These are phyloP conservation scores for Acanthococcus lagerstroemiae DNA, from an alignment of 2,888 invertebrate genomes.

Conservation along the genomic window DNA sequence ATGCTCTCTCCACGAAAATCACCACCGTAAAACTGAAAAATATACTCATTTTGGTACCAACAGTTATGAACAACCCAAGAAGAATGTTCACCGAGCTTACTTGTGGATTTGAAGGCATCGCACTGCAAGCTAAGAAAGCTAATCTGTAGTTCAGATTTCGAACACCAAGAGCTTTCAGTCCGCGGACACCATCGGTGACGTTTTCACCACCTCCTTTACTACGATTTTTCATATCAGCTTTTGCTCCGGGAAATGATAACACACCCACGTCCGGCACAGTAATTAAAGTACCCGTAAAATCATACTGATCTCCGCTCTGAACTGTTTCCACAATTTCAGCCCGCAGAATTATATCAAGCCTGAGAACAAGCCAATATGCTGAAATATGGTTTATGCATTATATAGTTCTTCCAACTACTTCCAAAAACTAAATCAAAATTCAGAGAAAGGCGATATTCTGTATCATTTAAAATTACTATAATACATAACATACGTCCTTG, in stretches of 20 bases:
- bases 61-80: neutral
- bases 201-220: slow-evolving; percentile 61
- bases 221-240: slow-evolving; percentile 67
- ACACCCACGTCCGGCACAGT: slow-evolving; percentile 94
- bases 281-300: slow-evolving; percentile 90
- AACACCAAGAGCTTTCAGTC: slow-evolving; percentile 75
- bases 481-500: slow-evolving; percentile 55
- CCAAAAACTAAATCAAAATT: neutral
- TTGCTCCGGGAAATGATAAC: slow-evolving; percentile 73
- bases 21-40: slow-evolving; percentile 62
- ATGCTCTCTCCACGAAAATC: slow-evolving; percentile 77
- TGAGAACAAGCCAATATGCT: slow-evolving; percentile 36
- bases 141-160: slow-evolving; percentile 77
- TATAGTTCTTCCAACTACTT: neutral
- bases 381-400: neutral
- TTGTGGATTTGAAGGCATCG: slow-evolving; percentile 72
- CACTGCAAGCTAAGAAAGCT: slow-evolving; percentile 89
- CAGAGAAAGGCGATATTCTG: neutral
- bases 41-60: neutral
- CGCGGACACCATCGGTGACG: slow-evolving; percentile 75
- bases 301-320: slow-evolving; percentile 75
- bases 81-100: slow-evolving; percentile 42
- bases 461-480: neutral
- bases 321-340: slow-evolving; percentile 95
- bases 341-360: slow-evolving; percentile 82